Base-by-base conservation (phyloP, 92 coral and sea anemone genomes). In the Actinostola sp. region DNA sequence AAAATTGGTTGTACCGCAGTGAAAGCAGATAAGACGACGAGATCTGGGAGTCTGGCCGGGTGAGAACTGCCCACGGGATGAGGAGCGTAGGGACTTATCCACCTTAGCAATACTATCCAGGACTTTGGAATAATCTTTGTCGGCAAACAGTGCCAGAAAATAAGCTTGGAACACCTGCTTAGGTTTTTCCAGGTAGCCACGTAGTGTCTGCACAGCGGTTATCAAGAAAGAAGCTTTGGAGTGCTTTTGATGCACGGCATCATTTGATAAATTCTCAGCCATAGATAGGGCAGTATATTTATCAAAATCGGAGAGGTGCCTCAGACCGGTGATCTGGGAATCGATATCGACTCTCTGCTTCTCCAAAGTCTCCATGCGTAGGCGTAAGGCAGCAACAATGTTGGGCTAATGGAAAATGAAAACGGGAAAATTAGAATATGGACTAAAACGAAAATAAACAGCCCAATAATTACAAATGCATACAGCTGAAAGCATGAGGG, bases 41-140 rank as follows among this genome's bases (percentile, higher is more conserved):
- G n/a, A n/a, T n/a, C n/a, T n/a, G n/a, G n/a, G n/a, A n/a, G n/a
- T n/a, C n/a, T n/a, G n/a, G n/a, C n/a, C n/a, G n/a, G n/a, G n/a
- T n/a, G n/a, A n/a, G n/a, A n/a, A n/a, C n/a, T n/a, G n/a, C n/a
- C n/a, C n/a, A n/a, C n/a, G n/a, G n/a, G n/a, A n/a, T n/a, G 11
- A 36, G 42, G 42, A 36, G 42, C 42, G 42, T 11, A 4, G 42
- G 6, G 42, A 36, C 24, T 72, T 72, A 27, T 72, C 79, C 60
- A 73, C 79, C 20, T 73, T 73, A 45, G 60, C 29, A 0, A 73
- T 44, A 25, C 29, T 14, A 12, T 73, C 70, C 0, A 73, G 70
- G 14, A 73, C 79, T 28, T 73, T 73, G 17, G 79, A 34, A 28
- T 73, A 61, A 21, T 61, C 79, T 16, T 61, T 73, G n/a, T 73